Evolutionary conservation across 1,140 invertebrate species (phyloP), one percentile per base, ranked within the genome.

Genomic region (Pseudomyrmex concolor): DNA sequence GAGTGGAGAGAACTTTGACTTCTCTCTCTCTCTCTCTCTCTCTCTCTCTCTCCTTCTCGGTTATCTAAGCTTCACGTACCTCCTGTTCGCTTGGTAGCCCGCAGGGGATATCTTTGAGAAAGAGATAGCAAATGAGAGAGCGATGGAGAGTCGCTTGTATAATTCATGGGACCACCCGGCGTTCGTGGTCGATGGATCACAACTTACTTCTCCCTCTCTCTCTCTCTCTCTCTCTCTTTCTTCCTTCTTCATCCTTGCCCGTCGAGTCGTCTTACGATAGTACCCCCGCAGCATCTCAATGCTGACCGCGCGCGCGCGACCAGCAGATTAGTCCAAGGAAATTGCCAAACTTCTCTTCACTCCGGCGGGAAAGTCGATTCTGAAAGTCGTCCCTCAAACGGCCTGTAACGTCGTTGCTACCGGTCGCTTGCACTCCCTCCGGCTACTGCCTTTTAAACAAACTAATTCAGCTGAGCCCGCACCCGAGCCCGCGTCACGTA

Each of bases 301-400:
- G 93, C 93, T 93, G 93, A 94, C 93, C 91, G 34, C 34, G 34
- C 34, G 34, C 34, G 34, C 34, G 34, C 34, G 92, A 93, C 93
- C 92, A 87, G 88, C 89, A 93, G 94, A 94, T 94, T 94, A 94
- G 94, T 92, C 91, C 89, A 90, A 92, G 93, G 92, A 94, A 94
- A 94, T 94, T 94, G 94, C 93, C 94, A 94, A 94, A 94, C 93
- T 94, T 94, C 92, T 91, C 84, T 59, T 92, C 91, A 84, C 84
- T 83, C 86, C 83, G 85, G 84, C 86, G 90, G 90, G 91, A 93
- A 93, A 94, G 92, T 94, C 93, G 91, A 94, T 93, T 92, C 84
- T 74, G 90, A 94, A 93, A 92, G 92, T 92, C 92, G 90, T 93
- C 92, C 90, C 85, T 94, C 92, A 92, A 91, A 84, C 89, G 88